phyloP scores from a whole-genome alignment of 2,888 invertebrate species.

The Cephonodes hylas region DNA sequence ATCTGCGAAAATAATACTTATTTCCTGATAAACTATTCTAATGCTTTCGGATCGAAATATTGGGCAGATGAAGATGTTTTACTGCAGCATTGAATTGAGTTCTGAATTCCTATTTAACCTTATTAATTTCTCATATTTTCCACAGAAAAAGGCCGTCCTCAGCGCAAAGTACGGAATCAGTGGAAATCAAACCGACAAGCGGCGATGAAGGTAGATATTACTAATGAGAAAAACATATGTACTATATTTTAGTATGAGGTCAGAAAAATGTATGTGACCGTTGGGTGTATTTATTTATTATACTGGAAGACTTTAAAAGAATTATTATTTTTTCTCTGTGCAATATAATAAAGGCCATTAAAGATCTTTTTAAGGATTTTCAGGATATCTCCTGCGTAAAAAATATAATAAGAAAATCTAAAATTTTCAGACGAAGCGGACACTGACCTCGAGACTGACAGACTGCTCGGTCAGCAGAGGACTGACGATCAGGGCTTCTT shows the following conservation, averaged over 20 bases:
- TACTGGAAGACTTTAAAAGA: too few relatives aligned
- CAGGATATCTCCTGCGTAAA: too few relatives aligned
- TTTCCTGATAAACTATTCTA: too few relatives aligned
- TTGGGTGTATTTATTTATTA: too few relatives aligned
- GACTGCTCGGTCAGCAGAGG: conserved; percentile 95
- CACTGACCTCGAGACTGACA: conserved; percentile 98
- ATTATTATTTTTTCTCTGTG: neutral
- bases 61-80: too few relatives aligned
- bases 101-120: neutral
- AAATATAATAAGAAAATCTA: neutral
- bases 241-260: too few relatives aligned
- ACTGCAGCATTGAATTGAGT: neutral
- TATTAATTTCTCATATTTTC: conserved; percentile 12
- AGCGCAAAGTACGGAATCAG: conserved; percentile 82
- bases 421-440: conserved; percentile 89
- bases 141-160: conserved; percentile 82
- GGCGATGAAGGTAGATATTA: conserved; percentile 80
- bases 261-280: too few relatives aligned
- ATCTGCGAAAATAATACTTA: too few relatives aligned
- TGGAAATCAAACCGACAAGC: conserved; percentile 83
- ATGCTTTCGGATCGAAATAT: too few relatives aligned
- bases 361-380: too few relatives aligned
- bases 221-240: too few relatives aligned
- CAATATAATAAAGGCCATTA: neutral
- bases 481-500: conserved; percentile 96